Evolutionary conservation across 64 coral and sea anemone genomes (phyloP).

Genomic region (Stichodactyla mertensii): DNA sequence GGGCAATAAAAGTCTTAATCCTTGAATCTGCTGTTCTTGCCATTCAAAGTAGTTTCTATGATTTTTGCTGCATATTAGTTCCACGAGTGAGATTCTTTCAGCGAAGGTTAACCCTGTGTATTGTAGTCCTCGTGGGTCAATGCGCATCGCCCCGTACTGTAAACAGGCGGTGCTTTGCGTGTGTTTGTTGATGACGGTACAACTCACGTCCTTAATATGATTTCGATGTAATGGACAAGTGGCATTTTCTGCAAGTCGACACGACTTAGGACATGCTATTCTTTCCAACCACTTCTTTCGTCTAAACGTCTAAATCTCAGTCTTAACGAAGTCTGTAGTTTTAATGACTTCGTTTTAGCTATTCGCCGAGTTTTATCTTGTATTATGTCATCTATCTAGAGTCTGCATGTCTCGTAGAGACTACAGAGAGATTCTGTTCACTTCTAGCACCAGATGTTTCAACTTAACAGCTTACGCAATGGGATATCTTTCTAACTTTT

Average conservation of each 20-base stretch:
- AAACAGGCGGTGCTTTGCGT: neutral
- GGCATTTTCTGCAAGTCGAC: neutral
- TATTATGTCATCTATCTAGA: no score
- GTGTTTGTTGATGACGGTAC: neutral
- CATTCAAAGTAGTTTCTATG: neutral
- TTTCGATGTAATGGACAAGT: neutral
- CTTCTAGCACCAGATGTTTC: neutral
- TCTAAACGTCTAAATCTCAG: no score
- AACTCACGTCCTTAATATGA: neutral
- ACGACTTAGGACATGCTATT: no score
- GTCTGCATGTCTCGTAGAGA: neutral
- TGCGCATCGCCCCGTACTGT: neutral
- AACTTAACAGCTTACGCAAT: neutral
- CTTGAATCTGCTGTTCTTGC: neutral
- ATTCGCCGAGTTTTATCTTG: no score
- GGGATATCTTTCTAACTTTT: no score
- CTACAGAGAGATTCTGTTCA: neutral
- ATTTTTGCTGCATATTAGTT: neutral
- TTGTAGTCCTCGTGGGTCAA: neutral
- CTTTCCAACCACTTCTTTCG: no score
- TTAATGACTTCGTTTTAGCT: no score
- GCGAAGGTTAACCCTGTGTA: neutral
- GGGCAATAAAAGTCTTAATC: neutral
- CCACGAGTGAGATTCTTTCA: neutral
- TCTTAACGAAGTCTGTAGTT: no score